Conservation (phyloP, 92 coral and sea anemone genomes). For the Epizoanthus ramosus region DNA sequence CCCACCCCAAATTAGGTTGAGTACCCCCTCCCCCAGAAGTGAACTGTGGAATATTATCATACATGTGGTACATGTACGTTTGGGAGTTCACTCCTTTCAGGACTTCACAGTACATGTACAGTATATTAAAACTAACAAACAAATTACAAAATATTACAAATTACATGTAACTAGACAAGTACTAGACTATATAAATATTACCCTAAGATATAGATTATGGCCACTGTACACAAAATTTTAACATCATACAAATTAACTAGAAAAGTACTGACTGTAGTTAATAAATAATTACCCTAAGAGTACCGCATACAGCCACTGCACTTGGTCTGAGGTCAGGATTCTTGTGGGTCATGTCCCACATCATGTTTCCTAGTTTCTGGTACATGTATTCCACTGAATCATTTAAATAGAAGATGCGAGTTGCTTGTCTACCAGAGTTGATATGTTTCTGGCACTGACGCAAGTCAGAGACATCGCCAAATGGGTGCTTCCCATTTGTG, state of each 20-base stretch:
- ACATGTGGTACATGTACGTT: too few relatives aligned
- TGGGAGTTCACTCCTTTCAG: too few relatives aligned
- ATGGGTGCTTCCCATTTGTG: conserved; percentile 31
- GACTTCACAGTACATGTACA: background rate
- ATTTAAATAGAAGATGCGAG: background rate
- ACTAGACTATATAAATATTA: too few relatives aligned
- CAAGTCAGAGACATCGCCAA: conserved; percentile 15
- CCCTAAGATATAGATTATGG: too few relatives aligned
- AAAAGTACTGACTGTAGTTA: too few relatives aligned
- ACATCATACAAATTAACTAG: background rate
- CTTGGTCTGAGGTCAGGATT: conserved; percentile 13
- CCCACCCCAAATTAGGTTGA: too few relatives aligned
- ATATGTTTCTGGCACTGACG: conserved; percentile 3
- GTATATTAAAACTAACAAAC: too few relatives aligned
- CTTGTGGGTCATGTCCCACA: conserved; percentile 17
- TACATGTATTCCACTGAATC: background rate
- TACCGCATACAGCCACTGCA: background rate
- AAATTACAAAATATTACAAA: too few relatives aligned
- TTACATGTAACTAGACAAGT: too few relatives aligned
- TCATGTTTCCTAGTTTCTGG: conserved; percentile 14
- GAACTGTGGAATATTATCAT: too few relatives aligned
- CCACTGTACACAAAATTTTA: background rate
- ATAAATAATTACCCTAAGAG: background rate
- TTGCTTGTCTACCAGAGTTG: background rate
- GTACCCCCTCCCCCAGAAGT: too few relatives aligned